These are phyloP conservation scores for Neolamprologus fasciatus DNA, from an alignment of 2,113 vertebrate genomes.

Conservation along the genomic window DNA sequence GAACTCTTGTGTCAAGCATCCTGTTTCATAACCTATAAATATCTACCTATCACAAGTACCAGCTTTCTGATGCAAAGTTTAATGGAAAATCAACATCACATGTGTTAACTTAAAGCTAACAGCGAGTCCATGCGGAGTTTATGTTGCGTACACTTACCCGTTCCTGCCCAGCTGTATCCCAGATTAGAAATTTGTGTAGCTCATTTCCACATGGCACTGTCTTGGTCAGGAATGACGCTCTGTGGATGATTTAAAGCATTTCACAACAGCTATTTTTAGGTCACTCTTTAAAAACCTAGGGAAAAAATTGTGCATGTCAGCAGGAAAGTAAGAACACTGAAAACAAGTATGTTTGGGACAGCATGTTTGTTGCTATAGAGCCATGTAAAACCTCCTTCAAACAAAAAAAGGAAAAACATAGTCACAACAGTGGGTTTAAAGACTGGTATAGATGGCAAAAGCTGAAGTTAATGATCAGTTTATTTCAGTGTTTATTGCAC, in stretches of 20 bases:
- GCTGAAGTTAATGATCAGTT: neutral
- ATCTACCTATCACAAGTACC: neutral
- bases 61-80: neutral
- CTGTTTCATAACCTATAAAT: neutral
- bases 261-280: neutral
- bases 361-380: neutral
- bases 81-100: neutral
- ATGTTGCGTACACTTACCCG: slow-evolving; percentile 73
- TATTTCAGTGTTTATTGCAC: neutral
- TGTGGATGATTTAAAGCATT: slow-evolving; percentile 56
- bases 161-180: slow-evolving; percentile 97
- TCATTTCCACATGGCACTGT: slow-evolving; percentile 92
- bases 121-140: neutral
- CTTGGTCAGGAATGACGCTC: slow-evolving; percentile 97
- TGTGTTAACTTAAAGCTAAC: neutral
- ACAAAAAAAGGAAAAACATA: neutral
- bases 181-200: slow-evolving; percentile 98
- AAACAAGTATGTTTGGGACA: neutral
- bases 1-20: neutral
- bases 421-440: neutral
- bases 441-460: neutral
- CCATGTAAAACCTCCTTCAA: neutral
- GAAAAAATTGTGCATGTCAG: neutral
- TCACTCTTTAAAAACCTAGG: neutral
- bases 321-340: neutral